Evolutionary conservation across 2,797 vertebrate species (phyloP).

Genomic region (Lophius americanus): DNA sequence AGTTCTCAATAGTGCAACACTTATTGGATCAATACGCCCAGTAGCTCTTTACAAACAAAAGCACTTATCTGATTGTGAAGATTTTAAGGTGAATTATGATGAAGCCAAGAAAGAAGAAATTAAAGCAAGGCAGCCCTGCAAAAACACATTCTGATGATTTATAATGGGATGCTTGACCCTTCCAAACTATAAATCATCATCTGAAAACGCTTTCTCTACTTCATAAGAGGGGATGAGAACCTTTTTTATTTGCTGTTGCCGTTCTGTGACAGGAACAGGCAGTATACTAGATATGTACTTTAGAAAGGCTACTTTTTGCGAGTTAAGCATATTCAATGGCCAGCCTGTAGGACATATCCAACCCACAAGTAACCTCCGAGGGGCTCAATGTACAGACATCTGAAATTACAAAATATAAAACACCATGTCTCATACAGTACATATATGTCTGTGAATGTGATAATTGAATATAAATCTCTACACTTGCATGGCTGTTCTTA

Average conservation of each 20-base stretch:
- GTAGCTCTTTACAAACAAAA: constrained; percentile 23
- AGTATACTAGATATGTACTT: constrained; percentile 4
- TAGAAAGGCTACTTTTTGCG: background rate
- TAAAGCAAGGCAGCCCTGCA: constrained; percentile 9
- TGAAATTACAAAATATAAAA: no score
- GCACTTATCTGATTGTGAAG: constrained; percentile 17
- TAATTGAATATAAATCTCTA: no score
- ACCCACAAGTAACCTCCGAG: no score
- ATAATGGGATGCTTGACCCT: constrained; percentile 21
- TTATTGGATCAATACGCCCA: constrained; percentile 47
- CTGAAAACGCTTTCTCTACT: constrained; percentile 13
- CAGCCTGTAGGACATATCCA: no score
- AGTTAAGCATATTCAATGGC: no score
- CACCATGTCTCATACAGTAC: no score
- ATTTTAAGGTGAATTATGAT: constrained; percentile 45
- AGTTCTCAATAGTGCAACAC: constrained; percentile 27
- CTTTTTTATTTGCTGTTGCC: constrained; percentile 9
- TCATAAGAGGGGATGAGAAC: constrained; percentile 3
- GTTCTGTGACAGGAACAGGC: background rate
- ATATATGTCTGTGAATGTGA: no score
- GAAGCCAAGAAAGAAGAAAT: constrained; percentile 25
- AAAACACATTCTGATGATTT: constrained; percentile 11
- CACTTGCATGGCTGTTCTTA: no score
- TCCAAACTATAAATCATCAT: constrained; percentile 12
- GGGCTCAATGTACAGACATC: no score